Percentiles rank a stretch among this genome's conserved stretches.
These are phyloP conservation scores for Malthinus seriepunctatus DNA, from an alignment of 2,888 invertebrate species.

Conservation along the genomic window DNA sequence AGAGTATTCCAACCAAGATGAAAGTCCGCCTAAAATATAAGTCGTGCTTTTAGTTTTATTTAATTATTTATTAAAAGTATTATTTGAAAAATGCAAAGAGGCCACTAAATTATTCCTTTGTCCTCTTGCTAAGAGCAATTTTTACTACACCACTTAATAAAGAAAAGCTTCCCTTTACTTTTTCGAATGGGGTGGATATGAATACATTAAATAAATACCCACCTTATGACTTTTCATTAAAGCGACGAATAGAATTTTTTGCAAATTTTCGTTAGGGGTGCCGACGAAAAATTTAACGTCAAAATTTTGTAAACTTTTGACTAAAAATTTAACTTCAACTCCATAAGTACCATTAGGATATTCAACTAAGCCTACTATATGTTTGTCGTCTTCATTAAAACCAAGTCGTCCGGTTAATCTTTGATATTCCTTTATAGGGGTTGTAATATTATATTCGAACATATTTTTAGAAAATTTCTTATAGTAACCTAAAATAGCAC, in stretches of 20 bases:
- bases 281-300: conserved; percentile 74
- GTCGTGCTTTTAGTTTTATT: too few species aligned
- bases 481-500: conserved; percentile 61
- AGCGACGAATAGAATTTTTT: conserved; percentile 67
- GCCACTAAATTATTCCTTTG: too few species aligned
- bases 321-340: conserved; percentile 66
- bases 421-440: conserved; percentile 69
- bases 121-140: too few species aligned
- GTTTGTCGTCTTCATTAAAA: conserved; percentile 69
- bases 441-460: conserved; percentile 74
- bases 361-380: conserved; percentile 73
- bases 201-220: too few species aligned
- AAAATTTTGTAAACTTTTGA: conserved; percentile 69
- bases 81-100: too few species aligned
- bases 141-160: too few species aligned
- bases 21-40: conserved; percentile 65
- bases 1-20: conserved; percentile 75
- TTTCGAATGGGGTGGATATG: too few species aligned
- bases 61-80: too few species aligned
- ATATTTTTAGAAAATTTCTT: conserved; percentile 75
- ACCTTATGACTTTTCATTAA: conserved; percentile 70
- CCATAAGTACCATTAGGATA: conserved; percentile 73
- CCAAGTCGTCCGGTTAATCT: conserved; percentile 71
- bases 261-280: conserved; percentile 72
- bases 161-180: too few species aligned